Evolutionary conservation across 1,140 invertebrate genomes (phyloP), one percentile per base, ranked within the genome.

Genomic region (Pomacea maculata): DNA sequence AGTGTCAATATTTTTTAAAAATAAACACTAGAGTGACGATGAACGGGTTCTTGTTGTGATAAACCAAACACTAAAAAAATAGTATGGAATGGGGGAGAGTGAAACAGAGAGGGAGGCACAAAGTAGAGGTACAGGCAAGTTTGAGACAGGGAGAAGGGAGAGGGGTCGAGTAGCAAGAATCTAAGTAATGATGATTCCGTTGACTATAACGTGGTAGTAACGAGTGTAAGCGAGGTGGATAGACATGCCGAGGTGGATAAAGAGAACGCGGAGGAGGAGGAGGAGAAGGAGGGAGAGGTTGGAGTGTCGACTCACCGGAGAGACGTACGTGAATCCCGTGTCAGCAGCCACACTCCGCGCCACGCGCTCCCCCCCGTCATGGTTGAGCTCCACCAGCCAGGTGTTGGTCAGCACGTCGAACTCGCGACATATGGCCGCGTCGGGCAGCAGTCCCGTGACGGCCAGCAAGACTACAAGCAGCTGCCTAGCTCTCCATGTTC

Each of bases 241-340:
- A 45, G 34, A n/a, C 15, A n/a, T 21, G 19, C 17, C 21, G 65
- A 67, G 65, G 65, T 67, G 25, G 65, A 21, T 19, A 25, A 25
- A 67, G 25, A 25, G 25, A 25, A 25, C 0, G 25, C 25, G 25
- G 25, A 25, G 25, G 25, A 25, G 25, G 25, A 25, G 25, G 25
- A 25, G 25, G 25, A 25, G n/a, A n/a, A n/a, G 25, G 25, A 25
- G 25, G 25, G 25, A 21, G 25, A 7, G 65, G 65, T 21, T 21
- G 65, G 65, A 78, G 78, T 72, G n/a, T 25, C 4, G 21, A 87
- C 87, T 84, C 80, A 88, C 87, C 85, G 86, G 86, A 71, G 82
- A 82, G 17, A 88, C 84, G 78, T 80, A 88, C 21, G 80, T 86
- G 83, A 88, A 88, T 81, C 87, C 87, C 10, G 85, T 87, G 79